phyloP scores from a whole-genome alignment of 2,888 invertebrate species.

The Allacma fusca region DNA sequence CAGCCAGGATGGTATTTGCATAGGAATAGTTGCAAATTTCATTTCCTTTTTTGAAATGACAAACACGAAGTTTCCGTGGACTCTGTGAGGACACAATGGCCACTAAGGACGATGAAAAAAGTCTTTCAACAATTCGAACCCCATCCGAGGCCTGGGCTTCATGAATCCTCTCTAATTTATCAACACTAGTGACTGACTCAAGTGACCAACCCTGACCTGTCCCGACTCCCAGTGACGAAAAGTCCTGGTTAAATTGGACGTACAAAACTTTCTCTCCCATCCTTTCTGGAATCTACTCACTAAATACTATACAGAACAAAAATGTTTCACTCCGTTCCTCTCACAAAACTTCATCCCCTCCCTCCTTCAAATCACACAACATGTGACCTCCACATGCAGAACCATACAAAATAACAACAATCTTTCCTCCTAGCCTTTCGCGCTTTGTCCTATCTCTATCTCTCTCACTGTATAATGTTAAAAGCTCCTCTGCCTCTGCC shows the following conservation, averaged over 20 bases:
- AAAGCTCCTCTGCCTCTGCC: slow-evolving; percentile 4
- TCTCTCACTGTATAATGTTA: neutral
- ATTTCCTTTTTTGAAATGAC: slow-evolving; percentile 96
- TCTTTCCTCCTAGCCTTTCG: neutral
- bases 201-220: slow-evolving; percentile 59
- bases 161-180: slow-evolving; percentile 58
- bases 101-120: slow-evolving; percentile 96
- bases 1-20: slow-evolving; percentile 93
- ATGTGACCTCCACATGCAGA: slow-evolving; percentile 21
- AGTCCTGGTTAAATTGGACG: slow-evolving; percentile 61
- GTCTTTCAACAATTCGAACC: slow-evolving; percentile 90
- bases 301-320: neutral
- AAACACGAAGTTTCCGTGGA: slow-evolving; percentile 90
- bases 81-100: slow-evolving; percentile 91
- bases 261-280: slow-evolving; percentile 58
- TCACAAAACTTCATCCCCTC: slow-evolving; percentile 19
- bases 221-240: slow-evolving; percentile 59
- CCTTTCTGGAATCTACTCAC: slow-evolving; percentile 14
- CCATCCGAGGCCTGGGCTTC: slow-evolving; percentile 73
- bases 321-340: neutral
- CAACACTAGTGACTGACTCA: slow-evolving; percentile 53
- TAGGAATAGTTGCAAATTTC: slow-evolving; percentile 98
- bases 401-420: neutral
- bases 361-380: slow-evolving; percentile 20
- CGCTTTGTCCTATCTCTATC: neutral